Conservation (phyloP, 2,797 vertebrate species). For the Anguilla marmorata region DNA sequence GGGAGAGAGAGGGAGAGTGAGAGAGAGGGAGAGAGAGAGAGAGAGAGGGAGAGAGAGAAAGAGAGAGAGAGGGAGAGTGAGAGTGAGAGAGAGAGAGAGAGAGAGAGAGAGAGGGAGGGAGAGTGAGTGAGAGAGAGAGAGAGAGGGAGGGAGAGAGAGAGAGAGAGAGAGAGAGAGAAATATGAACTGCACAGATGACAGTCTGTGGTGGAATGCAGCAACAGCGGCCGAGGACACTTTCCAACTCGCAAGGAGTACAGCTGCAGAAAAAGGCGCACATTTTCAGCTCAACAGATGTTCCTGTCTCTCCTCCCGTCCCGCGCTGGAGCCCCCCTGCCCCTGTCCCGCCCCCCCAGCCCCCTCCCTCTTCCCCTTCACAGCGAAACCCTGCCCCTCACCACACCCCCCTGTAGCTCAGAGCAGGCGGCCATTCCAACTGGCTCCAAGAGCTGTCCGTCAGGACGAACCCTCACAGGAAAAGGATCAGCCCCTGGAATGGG, state of each 20-base stretch:
- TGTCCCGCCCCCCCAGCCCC: not conserved
- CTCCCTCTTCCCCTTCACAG: not conserved
- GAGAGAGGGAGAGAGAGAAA: not conserved
- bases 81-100: not conserved
- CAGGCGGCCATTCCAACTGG: not conserved
- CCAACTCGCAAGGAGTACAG: not conserved
- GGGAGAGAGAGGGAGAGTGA: not conserved
- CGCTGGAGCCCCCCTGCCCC: not conserved
- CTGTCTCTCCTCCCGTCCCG: not conserved
- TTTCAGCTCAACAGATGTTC: constrained; percentile 3
- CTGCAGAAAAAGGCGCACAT: not conserved
- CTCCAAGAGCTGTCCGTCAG: not conserved
- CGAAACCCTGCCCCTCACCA: not conserved
- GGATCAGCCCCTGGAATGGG: not conserved
- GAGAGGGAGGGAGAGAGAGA: not conserved
- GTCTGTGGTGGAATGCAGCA: not conserved
- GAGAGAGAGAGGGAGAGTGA: too few relatives aligned
- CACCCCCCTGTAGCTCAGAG: not conserved
- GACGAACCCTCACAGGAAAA: not conserved
- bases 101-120: too few relatives aligned
- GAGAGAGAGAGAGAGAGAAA: not conserved
- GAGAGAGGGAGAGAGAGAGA: not conserved
- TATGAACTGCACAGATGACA: not conserved
- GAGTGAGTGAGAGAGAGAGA: not conserved
- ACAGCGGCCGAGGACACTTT: not conserved